These are phyloP conservation scores for Lacerta viridis DNA, from an alignment of 2,797 vertebrate genomes.

Conservation along the genomic window DNA sequence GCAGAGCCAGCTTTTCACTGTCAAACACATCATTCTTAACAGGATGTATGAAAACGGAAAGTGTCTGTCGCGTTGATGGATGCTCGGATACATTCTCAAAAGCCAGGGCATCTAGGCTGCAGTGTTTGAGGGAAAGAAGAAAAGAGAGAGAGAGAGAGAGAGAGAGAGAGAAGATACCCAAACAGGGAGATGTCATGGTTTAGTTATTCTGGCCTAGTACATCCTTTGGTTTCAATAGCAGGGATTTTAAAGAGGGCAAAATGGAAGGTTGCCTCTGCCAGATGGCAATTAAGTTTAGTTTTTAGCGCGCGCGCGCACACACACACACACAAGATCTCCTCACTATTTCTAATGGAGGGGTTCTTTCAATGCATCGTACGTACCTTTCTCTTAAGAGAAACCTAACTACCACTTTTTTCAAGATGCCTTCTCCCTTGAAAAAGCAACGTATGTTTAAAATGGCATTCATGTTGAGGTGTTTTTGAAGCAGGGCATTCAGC, in stretches of 20 bases:
- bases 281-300: neutral
- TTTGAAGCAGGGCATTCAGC: neutral
- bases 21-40: neutral
- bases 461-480: neutral
- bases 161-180: rapidly evolving
- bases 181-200: neutral
- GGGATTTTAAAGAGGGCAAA: slow-evolving; percentile 20
- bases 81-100: neutral
- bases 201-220: neutral
- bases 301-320: neutral
- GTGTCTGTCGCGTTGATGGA: neutral
- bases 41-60: neutral
- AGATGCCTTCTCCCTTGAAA: neutral
- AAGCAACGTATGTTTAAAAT: neutral
- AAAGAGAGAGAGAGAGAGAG: no score
- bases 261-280: neutral
- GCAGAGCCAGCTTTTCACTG: neutral
- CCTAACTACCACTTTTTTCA: neutral
- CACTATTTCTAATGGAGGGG: no score
- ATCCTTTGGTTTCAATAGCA: neutral
- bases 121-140: neutral
- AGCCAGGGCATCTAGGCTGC: neutral
- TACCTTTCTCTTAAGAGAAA: neutral
- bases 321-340: no score
- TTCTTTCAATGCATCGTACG: no score